phyloP scores from a whole-genome alignment of 30 jellyfish, hydroid and myxozoan genomes.

The Chironex yamaguchii region DNA sequence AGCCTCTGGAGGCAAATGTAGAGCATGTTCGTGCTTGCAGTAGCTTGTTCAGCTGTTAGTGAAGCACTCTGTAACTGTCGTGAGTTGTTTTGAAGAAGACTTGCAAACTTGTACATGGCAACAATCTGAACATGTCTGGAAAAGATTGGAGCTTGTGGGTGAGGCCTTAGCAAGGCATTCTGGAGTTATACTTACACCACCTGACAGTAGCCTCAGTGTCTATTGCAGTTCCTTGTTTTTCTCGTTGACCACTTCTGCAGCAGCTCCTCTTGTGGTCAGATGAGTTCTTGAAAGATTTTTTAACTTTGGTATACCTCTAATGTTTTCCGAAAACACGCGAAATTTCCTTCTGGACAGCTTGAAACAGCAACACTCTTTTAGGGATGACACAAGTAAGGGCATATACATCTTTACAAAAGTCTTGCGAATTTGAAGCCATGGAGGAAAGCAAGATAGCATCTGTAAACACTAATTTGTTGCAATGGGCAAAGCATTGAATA shows the following conservation, averaged over 20 bases:
- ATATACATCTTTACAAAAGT: neutral
- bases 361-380: neutral
- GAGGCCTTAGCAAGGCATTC: neutral
- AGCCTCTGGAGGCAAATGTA: neutral
- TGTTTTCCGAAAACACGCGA: neutral
- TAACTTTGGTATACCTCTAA: neutral
- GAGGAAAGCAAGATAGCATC: neutral
- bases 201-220: neutral
- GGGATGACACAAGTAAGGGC: neutral
- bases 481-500: neutral
- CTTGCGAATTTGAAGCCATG: neutral
- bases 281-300: neutral
- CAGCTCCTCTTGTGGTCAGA: neutral
- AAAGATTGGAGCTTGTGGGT: neutral
- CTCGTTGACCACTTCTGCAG: neutral
- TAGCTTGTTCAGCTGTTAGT: neutral
- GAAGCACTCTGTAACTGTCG: neutral
- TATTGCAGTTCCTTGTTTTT: neutral
- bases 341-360: neutral
- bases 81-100: neutral
- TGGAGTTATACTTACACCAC: neutral
- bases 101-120: neutral
- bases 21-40: neutral
- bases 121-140: neutral
- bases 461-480: neutral